Conservation (phyloP, 2,113 vertebrate species). For the Anarhynchus alexandrinus region DNA sequence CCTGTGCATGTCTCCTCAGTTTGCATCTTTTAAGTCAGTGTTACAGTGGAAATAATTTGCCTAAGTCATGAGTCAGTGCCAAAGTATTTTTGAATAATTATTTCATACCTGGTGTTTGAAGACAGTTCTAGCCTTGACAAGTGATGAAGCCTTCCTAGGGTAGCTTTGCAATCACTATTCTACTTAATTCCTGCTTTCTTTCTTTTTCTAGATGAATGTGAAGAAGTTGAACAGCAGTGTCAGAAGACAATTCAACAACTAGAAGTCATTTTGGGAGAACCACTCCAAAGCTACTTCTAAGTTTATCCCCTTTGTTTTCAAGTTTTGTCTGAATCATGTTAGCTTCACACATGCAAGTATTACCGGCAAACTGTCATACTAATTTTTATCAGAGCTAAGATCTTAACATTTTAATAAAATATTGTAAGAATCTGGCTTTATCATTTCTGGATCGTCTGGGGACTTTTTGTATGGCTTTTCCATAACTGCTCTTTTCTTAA, state of each 20-base stretch:
- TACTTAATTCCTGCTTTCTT: not conserved
- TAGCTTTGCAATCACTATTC: not conserved
- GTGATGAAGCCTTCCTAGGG: not conserved
- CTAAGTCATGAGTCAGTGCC: not conserved
- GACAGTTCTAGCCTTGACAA: not conserved
- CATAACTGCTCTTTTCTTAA: not conserved
- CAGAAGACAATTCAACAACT: constrained; percentile 91
- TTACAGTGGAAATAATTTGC: not conserved
- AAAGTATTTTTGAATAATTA: not conserved
- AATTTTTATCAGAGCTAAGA: constrained; percentile 12
- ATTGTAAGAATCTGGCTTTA: not conserved
- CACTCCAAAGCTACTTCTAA: constrained; percentile 95
- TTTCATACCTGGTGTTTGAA: not conserved
- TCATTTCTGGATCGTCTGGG: not conserved
- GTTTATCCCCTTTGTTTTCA: not conserved
- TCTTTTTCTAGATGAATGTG: constrained; percentile 85
- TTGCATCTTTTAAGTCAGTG: not conserved
- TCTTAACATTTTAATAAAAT: constrained; percentile 56
- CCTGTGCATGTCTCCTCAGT: not conserved
- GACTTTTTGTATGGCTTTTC: not conserved
- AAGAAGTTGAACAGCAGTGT: constrained; percentile 94
- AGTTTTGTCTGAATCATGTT: not conserved
- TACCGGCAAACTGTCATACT: not conserved
- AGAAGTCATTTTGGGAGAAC: constrained; percentile 89
- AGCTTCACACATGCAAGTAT: not conserved